Conservation (phyloP, 2,113 vertebrate genomes). For the Marmota flaviventris region DNA sequence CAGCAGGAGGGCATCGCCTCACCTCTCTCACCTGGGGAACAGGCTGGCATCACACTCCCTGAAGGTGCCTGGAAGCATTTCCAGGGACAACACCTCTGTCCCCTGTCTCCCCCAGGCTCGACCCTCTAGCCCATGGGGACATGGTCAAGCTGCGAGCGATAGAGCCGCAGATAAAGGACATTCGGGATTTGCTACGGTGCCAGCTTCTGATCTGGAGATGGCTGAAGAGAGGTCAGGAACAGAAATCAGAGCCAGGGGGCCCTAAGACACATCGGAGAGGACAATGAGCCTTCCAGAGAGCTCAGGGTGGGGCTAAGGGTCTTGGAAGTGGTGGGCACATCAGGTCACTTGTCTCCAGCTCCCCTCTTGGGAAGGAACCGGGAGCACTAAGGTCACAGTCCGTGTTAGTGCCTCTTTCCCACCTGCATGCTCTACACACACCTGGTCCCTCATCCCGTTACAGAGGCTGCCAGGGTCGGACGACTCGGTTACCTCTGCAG, state of each 20-base stretch:
- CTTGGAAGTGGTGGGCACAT: no score
- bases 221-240: neutral
- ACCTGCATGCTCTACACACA: neutral
- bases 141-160: neutral
- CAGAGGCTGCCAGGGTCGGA: neutral
- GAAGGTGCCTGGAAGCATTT: accelerated
- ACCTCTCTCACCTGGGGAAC: neutral
- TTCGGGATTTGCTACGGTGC: neutral
- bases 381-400: neutral
- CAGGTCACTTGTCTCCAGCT: neutral
- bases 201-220: neutral
- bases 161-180: neutral
- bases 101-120: neutral
- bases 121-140: neutral
- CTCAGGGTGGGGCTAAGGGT: no score
- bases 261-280: no score
- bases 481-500: neutral
- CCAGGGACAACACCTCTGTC: neutral
- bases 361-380: accelerated
- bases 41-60: neutral
- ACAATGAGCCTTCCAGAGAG: no score
- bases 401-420: no score
- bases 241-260: neutral
- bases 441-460: neutral
- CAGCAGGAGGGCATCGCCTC: neutral